A percentile compares a stretch with the other conserved stretches of the same genome.
phyloP scores from a whole-genome alignment of 2,797 vertebrate species.

The Coregonus ussuriensis region DNA sequence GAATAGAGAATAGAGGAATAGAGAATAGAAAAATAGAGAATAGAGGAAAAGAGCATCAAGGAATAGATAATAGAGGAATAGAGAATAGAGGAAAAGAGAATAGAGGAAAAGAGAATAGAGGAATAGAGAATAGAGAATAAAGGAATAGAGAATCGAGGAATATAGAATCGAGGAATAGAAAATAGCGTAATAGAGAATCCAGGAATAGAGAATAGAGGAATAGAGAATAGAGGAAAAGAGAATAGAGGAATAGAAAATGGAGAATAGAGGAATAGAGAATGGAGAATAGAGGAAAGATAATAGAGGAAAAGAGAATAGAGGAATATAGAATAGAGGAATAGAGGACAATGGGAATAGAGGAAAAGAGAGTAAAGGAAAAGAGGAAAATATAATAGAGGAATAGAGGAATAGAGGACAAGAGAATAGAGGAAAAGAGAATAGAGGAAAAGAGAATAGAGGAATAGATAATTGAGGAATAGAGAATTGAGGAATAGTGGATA shows the following conservation, averaged over 20 bases:
- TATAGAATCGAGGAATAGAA: constrained; percentile 41
- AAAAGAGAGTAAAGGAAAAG: constrained; percentile 35
- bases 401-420: too few relatives aligned
- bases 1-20: too few relatives aligned
- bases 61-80: constrained; percentile 34
- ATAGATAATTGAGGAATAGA: too few relatives aligned
- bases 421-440: too few relatives aligned
- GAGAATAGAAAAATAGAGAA: too few relatives aligned
- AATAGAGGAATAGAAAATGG: not conserved
- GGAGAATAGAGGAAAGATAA: constrained; percentile 11
- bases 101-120: constrained; percentile 60
- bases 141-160: constrained; percentile 38
- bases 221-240: too few relatives aligned
- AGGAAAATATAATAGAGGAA: constrained; percentile 47
- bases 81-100: constrained; percentile 36
- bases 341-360: constrained; percentile 20
- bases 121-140: not conserved
- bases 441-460: too few relatives aligned
- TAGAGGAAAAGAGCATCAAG: constrained; percentile 18
- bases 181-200: constrained; percentile 40
- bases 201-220: too few relatives aligned
- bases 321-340: not conserved
- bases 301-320: not conserved
- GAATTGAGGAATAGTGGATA: too few relatives aligned
- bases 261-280: not conserved